Percentiles rank a stretch among this genome's conserved stretches.
phyloP scores from a whole-genome alignment of 1,140 invertebrate genomes.

The Bicyclus anynana region DNA sequence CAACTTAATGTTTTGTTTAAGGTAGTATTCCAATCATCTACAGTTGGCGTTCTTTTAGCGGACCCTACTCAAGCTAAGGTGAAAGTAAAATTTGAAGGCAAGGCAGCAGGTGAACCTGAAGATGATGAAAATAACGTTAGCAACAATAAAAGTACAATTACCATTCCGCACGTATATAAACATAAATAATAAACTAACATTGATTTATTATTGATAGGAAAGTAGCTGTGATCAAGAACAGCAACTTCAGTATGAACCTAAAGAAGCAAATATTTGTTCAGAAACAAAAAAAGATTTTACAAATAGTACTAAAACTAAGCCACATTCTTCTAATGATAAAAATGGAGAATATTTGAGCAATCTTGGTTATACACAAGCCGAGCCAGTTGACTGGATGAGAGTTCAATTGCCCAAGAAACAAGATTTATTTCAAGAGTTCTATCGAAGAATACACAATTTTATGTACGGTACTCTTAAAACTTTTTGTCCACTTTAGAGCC shows the following conservation, averaged over 20 bases:
- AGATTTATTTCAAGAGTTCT: conserved; percentile 78
- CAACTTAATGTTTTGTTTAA: no score
- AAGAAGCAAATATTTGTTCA: conserved; percentile 26
- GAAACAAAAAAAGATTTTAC: conserved; percentile 21
- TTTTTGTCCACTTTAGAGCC: no score
- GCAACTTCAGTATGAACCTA: conserved; percentile 33
- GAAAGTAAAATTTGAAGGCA: conserved; percentile 78
- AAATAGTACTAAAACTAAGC: conserved; percentile 30
- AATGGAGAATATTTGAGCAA: conserved; percentile 44
- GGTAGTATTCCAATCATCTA: conserved; percentile 83
- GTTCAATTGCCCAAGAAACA: conserved; percentile 79
- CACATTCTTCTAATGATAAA: conserved; percentile 23
- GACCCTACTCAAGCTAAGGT: conserved; percentile 81
- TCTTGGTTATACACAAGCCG: conserved; percentile 47
- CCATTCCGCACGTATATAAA: not conserved
- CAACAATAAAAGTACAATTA: not conserved
- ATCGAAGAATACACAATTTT: conserved; percentile 77
- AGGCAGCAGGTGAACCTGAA: conserved; percentile 42
- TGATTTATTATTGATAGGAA: conserved; percentile 18
- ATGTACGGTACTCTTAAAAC: conserved; percentile 50
- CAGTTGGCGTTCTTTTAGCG: conserved; percentile 81
- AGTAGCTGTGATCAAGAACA: conserved; percentile 36
- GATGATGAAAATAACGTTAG: conserved; percentile 26
- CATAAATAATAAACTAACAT: not conserved
- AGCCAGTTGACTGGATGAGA: conserved; percentile 78